phyloP scores from a whole-genome alignment of 2,888 invertebrate species.

The Acanthococcus lagerstroemiae region DNA sequence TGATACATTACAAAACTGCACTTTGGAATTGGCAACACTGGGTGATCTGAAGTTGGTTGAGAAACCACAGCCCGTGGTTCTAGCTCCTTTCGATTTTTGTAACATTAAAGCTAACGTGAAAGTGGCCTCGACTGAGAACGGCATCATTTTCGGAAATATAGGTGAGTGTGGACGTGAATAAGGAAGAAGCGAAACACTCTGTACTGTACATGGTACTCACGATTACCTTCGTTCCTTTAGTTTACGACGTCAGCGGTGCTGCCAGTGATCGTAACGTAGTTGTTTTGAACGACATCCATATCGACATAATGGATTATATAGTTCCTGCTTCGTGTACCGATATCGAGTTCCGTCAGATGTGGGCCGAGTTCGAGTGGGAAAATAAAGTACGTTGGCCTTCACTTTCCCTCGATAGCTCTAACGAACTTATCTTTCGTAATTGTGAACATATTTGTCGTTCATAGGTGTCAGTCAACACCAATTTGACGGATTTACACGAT shows the following conservation, averaged over 20 bases:
- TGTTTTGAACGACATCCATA: slow-evolving; percentile 96
- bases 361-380: slow-evolving; percentile 99
- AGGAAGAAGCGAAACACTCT: background rate
- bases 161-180: slow-evolving; percentile 46
- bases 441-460: slow-evolving; percentile 27
- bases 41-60: slow-evolving; percentile 97
- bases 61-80: slow-evolving; percentile 87
- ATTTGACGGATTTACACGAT: slow-evolving; percentile 80
- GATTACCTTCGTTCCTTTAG: slow-evolving; percentile 45
- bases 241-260: slow-evolving; percentile 91
- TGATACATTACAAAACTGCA: slow-evolving; percentile 96
- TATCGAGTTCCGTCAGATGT: slow-evolving; percentile 96
- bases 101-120: slow-evolving; percentile 98
- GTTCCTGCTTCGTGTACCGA: slow-evolving; percentile 90
- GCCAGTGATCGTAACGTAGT: slow-evolving; percentile 91
- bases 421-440: background rate
- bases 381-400: slow-evolving; percentile 62
- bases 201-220: background rate
- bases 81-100: slow-evolving; percentile 94
- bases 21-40: slow-evolving; percentile 91
- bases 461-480: slow-evolving; percentile 79
- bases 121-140: slow-evolving; percentile 99
- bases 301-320: slow-evolving; percentile 99
- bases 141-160: slow-evolving; percentile 98
- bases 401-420: background rate